Evolutionary conservation across 2,888 invertebrate species (phyloP).

Genomic region (Neoaliturus tenellus): DNA sequence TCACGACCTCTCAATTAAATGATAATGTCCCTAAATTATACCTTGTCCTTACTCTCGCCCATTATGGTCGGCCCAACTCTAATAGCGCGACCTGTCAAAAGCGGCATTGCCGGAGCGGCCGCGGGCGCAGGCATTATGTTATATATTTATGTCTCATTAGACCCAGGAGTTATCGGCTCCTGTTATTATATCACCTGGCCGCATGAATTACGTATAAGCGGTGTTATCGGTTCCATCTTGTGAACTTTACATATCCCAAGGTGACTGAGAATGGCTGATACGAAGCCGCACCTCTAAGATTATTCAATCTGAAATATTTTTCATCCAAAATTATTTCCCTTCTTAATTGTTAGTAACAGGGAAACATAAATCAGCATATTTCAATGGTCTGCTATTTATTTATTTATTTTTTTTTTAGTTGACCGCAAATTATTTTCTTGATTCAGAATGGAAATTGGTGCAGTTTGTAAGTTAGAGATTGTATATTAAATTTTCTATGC

Average conservation of each 20-base stretch:
- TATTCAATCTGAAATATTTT: background rate
- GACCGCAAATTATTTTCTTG: too few relatives aligned
- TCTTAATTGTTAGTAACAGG: too few relatives aligned
- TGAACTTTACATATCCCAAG: conserved; percentile 32
- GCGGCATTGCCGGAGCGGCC: background rate
- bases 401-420: too few relatives aligned
- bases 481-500: too few relatives aligned
- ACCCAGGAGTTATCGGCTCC: conserved; percentile 13
- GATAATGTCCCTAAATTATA: conserved; percentile 51
- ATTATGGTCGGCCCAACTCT: conserved; percentile 21
- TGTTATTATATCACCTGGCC: conserved; percentile 46
- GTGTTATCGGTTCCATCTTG: background rate
- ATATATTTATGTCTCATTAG: conserved; percentile 51
- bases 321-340: too few relatives aligned
- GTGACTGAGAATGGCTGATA: background rate
- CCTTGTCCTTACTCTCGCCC: background rate
- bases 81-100: conserved; percentile 40
- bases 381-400: too few relatives aligned
- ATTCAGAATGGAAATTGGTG: too few relatives aligned
- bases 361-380: too few relatives aligned
- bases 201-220: conserved; percentile 6
- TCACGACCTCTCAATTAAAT: conserved; percentile 51
- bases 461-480: too few relatives aligned
- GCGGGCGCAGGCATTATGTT: conserved; percentile 31
- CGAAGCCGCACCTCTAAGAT: background rate